Base-by-base conservation (phyloP, 2,888 invertebrate species). In the Pseudoips prasinana region DNA sequence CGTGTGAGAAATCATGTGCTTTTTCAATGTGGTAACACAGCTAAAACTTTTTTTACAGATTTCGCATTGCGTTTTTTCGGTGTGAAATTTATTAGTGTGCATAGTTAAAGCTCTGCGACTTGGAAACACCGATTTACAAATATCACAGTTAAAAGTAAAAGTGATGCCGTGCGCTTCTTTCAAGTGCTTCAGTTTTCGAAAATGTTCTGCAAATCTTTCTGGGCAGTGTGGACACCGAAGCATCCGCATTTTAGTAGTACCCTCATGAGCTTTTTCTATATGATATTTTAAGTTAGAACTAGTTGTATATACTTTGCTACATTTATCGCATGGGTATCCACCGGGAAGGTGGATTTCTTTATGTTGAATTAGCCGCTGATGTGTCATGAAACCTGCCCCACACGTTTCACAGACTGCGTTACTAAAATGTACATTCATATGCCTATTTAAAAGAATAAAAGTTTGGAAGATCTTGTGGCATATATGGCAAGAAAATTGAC, bases 31-130 rank as follows among this genome's bases (percentile, higher is more conserved):
- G 0, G 79, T 71, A 0, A 72, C 39, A n/a, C 78, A 80, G 18
- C 81, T 84, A 47, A 89, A 90, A 26, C 80, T 77, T 39, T 89
- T 85, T 14, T 82, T 78, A 29, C 91, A 91, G 1, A 84, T 36
- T 1, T 76, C 77, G 39, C 90, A 91, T 29, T 82, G 79, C 0
- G 88, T 89, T 42, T 79, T 83, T 14, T 64, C 63, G 0, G 77
- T 68, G 36, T 87, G 85, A 9, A 63, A 68, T 17, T 78, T 75
- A 28, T 78, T 79, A 1, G 76, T 75, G 28, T 89, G 87, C 58
- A 73, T 73, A 0, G 79, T 77, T 7, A 85, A 39, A 0, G 74
- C 56, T 23, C 78, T 62, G 1, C 80, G 66, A 4, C 68, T 79
- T 0, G 72, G 34, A 26, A 83, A 88, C 0, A 66, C 64, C 0